Percentiles rank a stretch among this genome's conserved stretches.
phyloP scores from a whole-genome alignment of 2,888 invertebrate species.

The Cheilosia grossa region DNA sequence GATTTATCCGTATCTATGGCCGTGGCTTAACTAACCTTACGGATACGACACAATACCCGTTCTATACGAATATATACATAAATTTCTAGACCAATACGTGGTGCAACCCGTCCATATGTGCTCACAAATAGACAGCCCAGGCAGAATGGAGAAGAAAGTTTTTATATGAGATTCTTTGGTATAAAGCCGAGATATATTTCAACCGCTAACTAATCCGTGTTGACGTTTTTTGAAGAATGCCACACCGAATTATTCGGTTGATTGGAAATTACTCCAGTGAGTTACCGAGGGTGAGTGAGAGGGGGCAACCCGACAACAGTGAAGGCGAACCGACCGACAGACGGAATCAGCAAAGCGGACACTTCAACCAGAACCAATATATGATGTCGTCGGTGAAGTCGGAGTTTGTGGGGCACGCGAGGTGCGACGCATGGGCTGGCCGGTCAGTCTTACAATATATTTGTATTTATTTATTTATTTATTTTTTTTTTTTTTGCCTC shows the following conservation, averaged over 20 bases:
- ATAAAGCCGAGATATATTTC: constrained; percentile 65
- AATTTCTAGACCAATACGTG: constrained; percentile 10
- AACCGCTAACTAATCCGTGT: constrained; percentile 78
- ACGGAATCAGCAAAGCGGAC: constrained; percentile 50
- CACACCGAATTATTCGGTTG: constrained; percentile 79
- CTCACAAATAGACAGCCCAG: constrained; percentile 25
- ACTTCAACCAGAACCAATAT: constrained; percentile 45
- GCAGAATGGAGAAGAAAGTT: constrained; percentile 37
- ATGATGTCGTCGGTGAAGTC: constrained; percentile 28
- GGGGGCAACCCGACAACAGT: constrained; percentile 1
- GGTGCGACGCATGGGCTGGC: constrained; percentile 11
- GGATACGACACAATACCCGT: neutral
- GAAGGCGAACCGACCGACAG: constrained; percentile 11
- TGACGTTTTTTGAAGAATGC: constrained; percentile 80
- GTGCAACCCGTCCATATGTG: constrained; percentile 6
- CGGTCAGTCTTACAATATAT: constrained; percentile 1
- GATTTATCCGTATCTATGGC: neutral
- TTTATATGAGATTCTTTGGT: constrained; percentile 34
- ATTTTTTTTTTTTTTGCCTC: neutral
- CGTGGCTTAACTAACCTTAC: constrained; percentile 2
- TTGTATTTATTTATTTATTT: neutral
- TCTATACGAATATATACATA: constrained; percentile 1
- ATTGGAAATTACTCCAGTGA: constrained; percentile 77
- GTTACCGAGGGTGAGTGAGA: constrained; percentile 17
- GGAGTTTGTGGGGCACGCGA: constrained; percentile 9